Evolutionary conservation across 2,113 vertebrate species (phyloP), one percentile per base, ranked within the genome.

Genomic region (Sander vitreus): DNA sequence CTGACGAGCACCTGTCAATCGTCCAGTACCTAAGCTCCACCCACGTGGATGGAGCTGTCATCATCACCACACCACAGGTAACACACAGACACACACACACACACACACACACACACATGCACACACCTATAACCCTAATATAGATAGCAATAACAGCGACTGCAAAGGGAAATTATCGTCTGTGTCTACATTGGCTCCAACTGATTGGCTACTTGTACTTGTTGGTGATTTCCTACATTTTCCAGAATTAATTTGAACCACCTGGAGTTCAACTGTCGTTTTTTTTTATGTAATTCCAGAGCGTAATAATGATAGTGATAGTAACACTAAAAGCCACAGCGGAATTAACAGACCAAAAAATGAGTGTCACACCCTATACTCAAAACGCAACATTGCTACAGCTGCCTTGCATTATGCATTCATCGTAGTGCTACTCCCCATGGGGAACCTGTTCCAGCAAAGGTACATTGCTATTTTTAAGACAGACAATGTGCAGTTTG

Each of bases 41-140:
- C 0, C 88, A 74, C 3, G 91, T 99, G 0, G 97, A 98, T 0
- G 98, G 98, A 0, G 97, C 97, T 0, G 95, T 99, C 55, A 93
- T 99, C 2, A 90, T 99, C 86, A 99, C 98, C 72, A 99, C 98
- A 0, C 98, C 98, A 0, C 98, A 99, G 97, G 98, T 98, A 84
- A 39, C 78, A 50, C 12, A 13, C 30, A 45, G 4, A 2, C 74
- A 79, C 0, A 25, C 48, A 48, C 39, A 39, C 12, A 13, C 30
- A 45, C 7, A 2, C 74, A 79, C 0, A 25, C 48, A 48, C 39
- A 39, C 9, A 3, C 39, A 3, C 9, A 11, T 19, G 60, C 27
- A 12, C 19, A 68, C 2, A 45, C 5, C 4, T 10, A 11, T 15
- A 19, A 39, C 39, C 39, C 39, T 43, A 43, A 43, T 43, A 43